Percentiles rank a stretch among this genome's conserved stretches.
Conservation (phyloP, 2,797 vertebrate genomes). For the Novumbra hubbsi region DNA sequence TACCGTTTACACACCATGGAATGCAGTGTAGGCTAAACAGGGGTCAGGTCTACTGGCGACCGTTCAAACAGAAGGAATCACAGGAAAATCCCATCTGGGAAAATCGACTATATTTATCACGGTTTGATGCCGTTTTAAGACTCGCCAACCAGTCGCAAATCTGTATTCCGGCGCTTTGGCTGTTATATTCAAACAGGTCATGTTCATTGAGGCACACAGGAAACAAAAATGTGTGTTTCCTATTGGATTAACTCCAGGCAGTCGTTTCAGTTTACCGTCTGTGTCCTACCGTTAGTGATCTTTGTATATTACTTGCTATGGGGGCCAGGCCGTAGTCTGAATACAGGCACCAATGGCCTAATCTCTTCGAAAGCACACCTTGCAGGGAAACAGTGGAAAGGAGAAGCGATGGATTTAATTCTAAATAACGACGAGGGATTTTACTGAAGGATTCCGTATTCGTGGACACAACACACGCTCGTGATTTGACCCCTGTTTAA, state of each 20-base stretch:
- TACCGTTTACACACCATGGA: slow-evolving; percentile 78
- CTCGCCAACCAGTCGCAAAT: neutral
- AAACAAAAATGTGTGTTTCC: neutral
- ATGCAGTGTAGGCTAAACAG: slow-evolving; percentile 77
- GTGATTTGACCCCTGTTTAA: slow-evolving; percentile 18
- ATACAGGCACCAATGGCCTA: neutral
- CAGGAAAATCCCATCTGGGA: slow-evolving; percentile 13
- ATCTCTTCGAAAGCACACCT: neutral
- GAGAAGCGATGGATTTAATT: slow-evolving; percentile 72
- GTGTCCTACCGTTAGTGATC: neutral
- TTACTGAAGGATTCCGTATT: slow-evolving; percentile 64
- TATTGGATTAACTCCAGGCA: neutral
- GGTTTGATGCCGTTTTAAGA: neutral
- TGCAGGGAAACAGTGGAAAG: slow-evolving; percentile 32
- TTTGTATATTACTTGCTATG: neutral
- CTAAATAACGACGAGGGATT: slow-evolving; percentile 75
- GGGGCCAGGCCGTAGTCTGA: slow-evolving; percentile 32
- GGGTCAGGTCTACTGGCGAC: slow-evolving; percentile 58
- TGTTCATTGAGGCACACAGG: slow-evolving; percentile 30
- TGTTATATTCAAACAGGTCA: slow-evolving; percentile 34
- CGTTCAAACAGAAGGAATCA: slow-evolving; percentile 50
- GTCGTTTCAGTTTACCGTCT: neutral
- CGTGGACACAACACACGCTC: slow-evolving; percentile 20
- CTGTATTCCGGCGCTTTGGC: neutral
- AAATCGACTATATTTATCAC: neutral